Evolutionary conservation across 1,140 invertebrate species (phyloP), one percentile per base, ranked within the genome.

Genomic region (Steinernema khuongi): DNA sequence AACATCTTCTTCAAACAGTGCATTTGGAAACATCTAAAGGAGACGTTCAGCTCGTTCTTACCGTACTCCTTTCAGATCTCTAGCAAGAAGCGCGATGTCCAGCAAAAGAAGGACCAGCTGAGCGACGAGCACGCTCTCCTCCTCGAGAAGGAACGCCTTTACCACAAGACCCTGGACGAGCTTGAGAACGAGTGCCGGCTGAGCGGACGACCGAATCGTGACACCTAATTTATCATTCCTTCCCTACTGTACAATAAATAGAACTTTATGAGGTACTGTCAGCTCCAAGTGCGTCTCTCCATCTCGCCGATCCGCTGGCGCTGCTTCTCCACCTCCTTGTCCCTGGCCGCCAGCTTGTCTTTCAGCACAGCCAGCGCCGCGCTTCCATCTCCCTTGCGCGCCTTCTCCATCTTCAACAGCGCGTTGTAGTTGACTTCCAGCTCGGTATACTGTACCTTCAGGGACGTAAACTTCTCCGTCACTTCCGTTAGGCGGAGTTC

Each of bases 71-170:
- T 7, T 41, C 50, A 26, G 22, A 60, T 60, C 50, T 7, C 50
- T n/a, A 26, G 50, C 11, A 60, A 30, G 32, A 72, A 72, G 50
- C 50, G 26, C 44, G 71, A 72, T 4, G 29, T 72, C 11, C 28
- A 22, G 17, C 30, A 67, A 32, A 67, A 68, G 33, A 31, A 67
- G 44, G 71, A 44, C 28, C 71, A 72, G 28, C 26, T 72, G 2
- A 28, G 26, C 29, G 71, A 72, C 11, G 30, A 68, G 4, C 29
- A 67, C 28, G 43, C 41, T 7, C 41, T 44, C 1, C 30, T 67
- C n/a, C 50, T 32, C 1, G 70, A 71, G 30, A 71, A 71, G 33
- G 70, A 71, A 26, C 33, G 70, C 26, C 17, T 29, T 2, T 71
- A 71, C 32, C 44, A 71, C 33, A 71, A 41, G 22, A 71, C 70